phyloP scores from a whole-genome alignment of 2,113 vertebrate genomes.

The Nycticorax nycticorax region DNA sequence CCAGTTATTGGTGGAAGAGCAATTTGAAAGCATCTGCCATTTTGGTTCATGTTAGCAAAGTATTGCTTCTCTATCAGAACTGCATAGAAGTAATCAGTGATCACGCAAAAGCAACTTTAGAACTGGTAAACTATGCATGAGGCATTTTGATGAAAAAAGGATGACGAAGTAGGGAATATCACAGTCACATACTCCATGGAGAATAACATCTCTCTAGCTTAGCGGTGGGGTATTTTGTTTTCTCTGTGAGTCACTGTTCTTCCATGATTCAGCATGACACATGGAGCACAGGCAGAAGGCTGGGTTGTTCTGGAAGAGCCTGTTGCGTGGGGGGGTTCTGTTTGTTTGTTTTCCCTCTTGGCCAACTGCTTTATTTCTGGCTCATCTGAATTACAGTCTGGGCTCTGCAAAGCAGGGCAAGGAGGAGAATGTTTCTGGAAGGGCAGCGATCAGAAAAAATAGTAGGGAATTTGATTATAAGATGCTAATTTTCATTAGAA shows the following conservation, averaged over 20 bases:
- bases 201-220: neutral
- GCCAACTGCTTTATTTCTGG: conserved; percentile 51
- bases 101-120: neutral
- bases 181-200: neutral
- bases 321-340: neutral
- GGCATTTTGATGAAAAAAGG: neutral
- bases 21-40: neutral
- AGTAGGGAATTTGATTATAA: neutral
- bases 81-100: neutral
- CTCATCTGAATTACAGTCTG: conserved; percentile 14
- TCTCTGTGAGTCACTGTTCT: neutral
- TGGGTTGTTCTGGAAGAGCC: conserved; percentile 1
- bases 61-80: neutral
- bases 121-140: neutral
- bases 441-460: neutral
- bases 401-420: neutral
- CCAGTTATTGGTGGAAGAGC: neutral
- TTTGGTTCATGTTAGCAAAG: neutral
- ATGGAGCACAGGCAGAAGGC: neutral
- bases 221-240: conserved; percentile 1
- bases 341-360: conserved; percentile 62
- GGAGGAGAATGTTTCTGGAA: neutral
- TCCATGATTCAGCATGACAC: conserved; percentile 33
- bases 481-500: neutral
- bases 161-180: neutral